Evolutionary conservation across 2,797 vertebrate species (phyloP).

Genomic region (Potorous gilbertii): DNA sequence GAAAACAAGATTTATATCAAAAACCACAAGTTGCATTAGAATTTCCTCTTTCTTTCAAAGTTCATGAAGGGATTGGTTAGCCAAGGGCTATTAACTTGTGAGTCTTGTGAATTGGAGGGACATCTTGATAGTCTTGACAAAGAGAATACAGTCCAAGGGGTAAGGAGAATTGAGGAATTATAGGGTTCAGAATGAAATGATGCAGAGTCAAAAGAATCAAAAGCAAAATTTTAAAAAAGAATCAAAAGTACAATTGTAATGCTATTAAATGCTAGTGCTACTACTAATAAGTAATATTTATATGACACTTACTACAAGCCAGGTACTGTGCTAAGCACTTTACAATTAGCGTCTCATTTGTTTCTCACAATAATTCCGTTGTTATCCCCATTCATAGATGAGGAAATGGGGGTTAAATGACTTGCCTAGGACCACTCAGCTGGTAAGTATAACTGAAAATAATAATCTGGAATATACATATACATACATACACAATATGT

Average conservation of each 20-base stretch:
- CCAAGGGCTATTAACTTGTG: no score
- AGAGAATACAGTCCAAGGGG: not conserved
- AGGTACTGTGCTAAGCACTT: not conserved
- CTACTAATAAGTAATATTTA: not conserved
- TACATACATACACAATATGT: no score
- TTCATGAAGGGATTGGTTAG: no score
- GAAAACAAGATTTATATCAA: no score
- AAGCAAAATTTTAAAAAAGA: not conserved
- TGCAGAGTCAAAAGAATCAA: not conserved
- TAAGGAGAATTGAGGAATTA: not conserved
- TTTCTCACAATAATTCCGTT: not conserved
- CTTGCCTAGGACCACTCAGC: not conserved
- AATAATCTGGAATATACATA: not conserved
- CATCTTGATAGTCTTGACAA: no score
- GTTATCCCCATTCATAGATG: not conserved
- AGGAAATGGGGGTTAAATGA: not conserved
- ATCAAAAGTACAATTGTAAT: not conserved
- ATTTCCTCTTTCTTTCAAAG: no score
- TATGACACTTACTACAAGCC: not conserved
- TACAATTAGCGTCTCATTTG: not conserved
- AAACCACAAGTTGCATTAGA: no score
- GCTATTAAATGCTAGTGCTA: not conserved
- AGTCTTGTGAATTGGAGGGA: no score
- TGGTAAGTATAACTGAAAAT: not conserved
- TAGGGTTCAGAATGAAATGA: not conserved